phyloP scores from a whole-genome alignment of 2,888 invertebrate species.

The Rhyacophila evoluta region DNA sequence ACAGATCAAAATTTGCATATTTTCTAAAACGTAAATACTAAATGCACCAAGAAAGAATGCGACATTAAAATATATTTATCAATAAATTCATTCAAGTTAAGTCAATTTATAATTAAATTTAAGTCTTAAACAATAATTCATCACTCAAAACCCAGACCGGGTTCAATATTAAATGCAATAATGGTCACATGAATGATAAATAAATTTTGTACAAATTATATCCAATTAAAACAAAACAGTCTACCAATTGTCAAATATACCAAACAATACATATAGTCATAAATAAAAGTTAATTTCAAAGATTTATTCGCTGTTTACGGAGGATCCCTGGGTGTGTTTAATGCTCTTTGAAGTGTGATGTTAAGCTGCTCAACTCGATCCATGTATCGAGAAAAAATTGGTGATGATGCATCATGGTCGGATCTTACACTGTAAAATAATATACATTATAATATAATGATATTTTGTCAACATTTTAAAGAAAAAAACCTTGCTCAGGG shows the following conservation, averaged over 20 bases:
- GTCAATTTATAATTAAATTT: not conserved
- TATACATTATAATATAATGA: too few relatives aligned
- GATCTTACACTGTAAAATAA: conserved; percentile 37
- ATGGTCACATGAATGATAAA: conserved; percentile 7
- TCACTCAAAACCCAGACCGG: conserved; percentile 17
- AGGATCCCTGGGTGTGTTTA: conserved; percentile 47
- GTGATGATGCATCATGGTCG: conserved; percentile 58
- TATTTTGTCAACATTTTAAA: too few relatives aligned
- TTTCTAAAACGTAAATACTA: too few relatives aligned
- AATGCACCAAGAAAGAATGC: too few relatives aligned
- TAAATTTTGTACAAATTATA: not conserved
- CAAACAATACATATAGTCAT: not conserved
- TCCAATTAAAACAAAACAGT: not conserved
- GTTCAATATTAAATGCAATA: conserved; percentile 26
- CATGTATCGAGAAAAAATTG: conserved; percentile 59
- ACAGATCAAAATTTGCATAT: too few relatives aligned
- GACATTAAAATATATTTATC: too few relatives aligned
- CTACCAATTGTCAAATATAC: not conserved
- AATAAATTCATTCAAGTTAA: too few relatives aligned
- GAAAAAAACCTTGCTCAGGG: too few relatives aligned
- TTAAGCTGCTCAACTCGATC: conserved; percentile 62
- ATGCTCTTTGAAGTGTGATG: conserved; percentile 58
- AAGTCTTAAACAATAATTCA: not conserved
- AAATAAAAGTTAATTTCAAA: not conserved
- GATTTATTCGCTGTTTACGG: conserved; percentile 28